Percentiles rank a stretch among this genome's conserved stretches.
Conservation (phyloP, 2,113 vertebrate genomes). For the Gulo gulo region DNA sequence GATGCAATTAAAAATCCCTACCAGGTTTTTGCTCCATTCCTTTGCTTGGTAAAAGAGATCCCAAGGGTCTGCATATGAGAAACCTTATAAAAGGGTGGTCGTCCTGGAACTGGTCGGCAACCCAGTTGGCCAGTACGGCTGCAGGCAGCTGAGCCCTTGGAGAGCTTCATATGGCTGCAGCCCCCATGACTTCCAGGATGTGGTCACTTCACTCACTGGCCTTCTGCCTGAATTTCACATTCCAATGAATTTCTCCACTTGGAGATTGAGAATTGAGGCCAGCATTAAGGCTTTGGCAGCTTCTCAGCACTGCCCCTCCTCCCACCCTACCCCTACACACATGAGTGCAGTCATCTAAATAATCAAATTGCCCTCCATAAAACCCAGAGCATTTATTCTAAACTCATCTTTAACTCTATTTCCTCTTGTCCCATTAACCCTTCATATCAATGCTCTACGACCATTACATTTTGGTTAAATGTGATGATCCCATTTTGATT, state of each 20-base stretch:
- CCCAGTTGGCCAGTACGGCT: neutral
- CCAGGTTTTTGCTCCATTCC: neutral
- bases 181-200: neutral
- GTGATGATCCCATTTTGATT: conserved; percentile 24
- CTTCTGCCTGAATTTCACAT: neutral
- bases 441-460: neutral
- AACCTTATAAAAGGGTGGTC: neutral
- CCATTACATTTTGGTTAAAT: conserved; percentile 7
- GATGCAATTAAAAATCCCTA: neutral
- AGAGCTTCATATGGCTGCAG: too few relatives aligned
- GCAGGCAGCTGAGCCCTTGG: neutral
- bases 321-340: neutral
- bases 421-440: neutral
- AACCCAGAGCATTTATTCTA: neutral
- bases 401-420: conserved; percentile 4
- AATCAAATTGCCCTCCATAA: neutral
- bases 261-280: neutral
- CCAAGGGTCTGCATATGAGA: neutral
- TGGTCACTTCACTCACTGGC: neutral
- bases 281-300: neutral
- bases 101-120: neutral
- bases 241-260: neutral
- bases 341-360: neutral
- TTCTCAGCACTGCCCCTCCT: neutral
- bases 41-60: neutral